Base-by-base conservation (phyloP, 2,113 vertebrate genomes). In the Apodemus speciosus region DNA sequence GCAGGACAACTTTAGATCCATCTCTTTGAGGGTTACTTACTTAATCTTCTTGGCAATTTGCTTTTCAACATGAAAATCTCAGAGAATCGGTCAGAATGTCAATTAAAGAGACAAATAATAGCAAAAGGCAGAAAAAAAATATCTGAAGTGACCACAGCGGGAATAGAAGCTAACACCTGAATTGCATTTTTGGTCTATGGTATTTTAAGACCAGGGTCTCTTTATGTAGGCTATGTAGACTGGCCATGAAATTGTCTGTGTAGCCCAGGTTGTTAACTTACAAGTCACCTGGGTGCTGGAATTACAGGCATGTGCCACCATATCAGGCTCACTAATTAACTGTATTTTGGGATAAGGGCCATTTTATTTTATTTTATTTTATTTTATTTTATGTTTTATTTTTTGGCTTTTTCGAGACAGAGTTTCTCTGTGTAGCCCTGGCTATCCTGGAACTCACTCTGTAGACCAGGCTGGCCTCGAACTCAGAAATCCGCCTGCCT, bases 331-430 rank as follows among this genome's bases (percentile, higher is more conserved):
- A 93, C 11, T 94, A 77, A 68, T 94, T 92, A 71, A 66, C 77
- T 92, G 0, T 90, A n/a, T 95, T 94, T 94, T 92, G 83, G 6
- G 46, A 51, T 88, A 53, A 81, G 16, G 35, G 3, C 40, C 94
- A 79, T 83, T 91, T 94, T 93, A n/a, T n/a, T n/a, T n/a, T n/a
- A n/a, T n/a, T n/a, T n/a, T n/a, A n/a, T n/a, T n/a, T n/a, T n/a
- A n/a, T n/a, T n/a, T n/a, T n/a, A n/a, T n/a, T n/a, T n/a, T n/a
- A n/a, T n/a, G n/a, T n/a, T 46, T 46, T 46, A 6, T 46, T 46
- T 46, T 46, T 46, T 46, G 43, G 43, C 6, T 46, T 46, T 46
- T 46, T 46, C 6, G 43, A 46, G 43, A 46, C 43, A 46, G 43
- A 6, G 43, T 46, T 46, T 46, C 43, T 46, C 43, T 46, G 43